Evolutionary conservation across 2,888 invertebrate genomes (phyloP).

Genomic region (Portevinia maculata): DNA sequence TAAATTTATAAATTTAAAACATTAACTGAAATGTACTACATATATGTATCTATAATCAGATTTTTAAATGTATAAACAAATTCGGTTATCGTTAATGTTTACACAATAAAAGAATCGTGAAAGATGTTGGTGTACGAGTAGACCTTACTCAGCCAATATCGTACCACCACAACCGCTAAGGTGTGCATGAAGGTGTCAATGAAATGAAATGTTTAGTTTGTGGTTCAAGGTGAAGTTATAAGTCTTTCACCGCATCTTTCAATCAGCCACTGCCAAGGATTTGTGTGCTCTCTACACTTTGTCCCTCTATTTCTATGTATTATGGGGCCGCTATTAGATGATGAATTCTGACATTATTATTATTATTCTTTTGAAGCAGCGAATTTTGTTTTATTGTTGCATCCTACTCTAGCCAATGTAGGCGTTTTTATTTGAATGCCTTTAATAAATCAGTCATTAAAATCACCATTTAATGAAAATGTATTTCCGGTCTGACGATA

Average conservation of each 20-base stretch:
- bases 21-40: background rate
- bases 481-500: slow-evolving; percentile 25
- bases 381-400: slow-evolving; percentile 19
- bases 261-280: slow-evolving; percentile 81
- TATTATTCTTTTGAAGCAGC: background rate
- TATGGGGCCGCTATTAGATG: slow-evolving; percentile 35
- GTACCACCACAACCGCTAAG: slow-evolving; percentile 3
- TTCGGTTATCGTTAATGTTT: slow-evolving; percentile 51
- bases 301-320: slow-evolving; percentile 35
- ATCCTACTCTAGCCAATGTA: slow-evolving; percentile 20
- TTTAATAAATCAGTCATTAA: slow-evolving; percentile 37
- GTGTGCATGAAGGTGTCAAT: slow-evolving; percentile 70
- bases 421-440: slow-evolving; percentile 15
- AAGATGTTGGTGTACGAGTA: slow-evolving; percentile 37
- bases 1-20: slow-evolving; percentile 21
- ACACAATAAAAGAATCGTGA: slow-evolving; percentile 17
- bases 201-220: slow-evolving; percentile 65
- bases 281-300: slow-evolving; percentile 72
- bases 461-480: slow-evolving; percentile 1
- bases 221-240: slow-evolving; percentile 80
- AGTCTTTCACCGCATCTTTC: slow-evolving; percentile 78
- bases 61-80: slow-evolving; percentile 23
- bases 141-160: slow-evolving; percentile 39
- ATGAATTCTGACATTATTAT: slow-evolving; percentile 56
- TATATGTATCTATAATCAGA: background rate